phyloP scores from a whole-genome alignment of 37 sponge, comb jelly and placozoan genomes.

The Chondrosia reniformis region DNA sequence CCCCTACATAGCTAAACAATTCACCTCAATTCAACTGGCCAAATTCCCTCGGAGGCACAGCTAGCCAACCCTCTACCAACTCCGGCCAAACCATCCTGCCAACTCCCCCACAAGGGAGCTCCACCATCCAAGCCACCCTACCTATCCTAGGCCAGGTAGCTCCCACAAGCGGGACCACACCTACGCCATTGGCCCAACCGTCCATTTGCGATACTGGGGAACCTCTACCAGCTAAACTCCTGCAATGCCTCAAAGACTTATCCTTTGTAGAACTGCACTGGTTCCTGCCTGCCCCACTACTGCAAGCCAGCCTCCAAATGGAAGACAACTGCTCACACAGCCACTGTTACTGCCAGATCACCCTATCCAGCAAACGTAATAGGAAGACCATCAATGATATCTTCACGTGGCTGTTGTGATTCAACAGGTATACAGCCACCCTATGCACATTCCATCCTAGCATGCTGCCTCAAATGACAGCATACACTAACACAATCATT shows the following conservation, averaged over 20 bases:
- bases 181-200: too few species aligned
- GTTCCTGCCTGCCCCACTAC: conserved; percentile 19
- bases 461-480: neutral
- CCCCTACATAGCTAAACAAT: too few species aligned
- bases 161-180: too few species aligned
- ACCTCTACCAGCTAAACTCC: neutral
- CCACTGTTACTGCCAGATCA: neutral
- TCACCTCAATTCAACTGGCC: too few species aligned
- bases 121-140: too few species aligned
- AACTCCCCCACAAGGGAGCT: too few species aligned
- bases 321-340: neutral
- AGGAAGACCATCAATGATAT: neutral
- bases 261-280: neutral
- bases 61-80: too few species aligned
- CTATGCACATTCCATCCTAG: neutral
- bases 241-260: neutral
- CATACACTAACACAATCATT: conserved; percentile 9
- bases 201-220: conserved; percentile 7
- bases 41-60: too few species aligned
- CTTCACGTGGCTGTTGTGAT: neutral
- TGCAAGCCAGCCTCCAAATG: neutral
- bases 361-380: neutral
- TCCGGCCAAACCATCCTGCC: too few species aligned
- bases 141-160: too few species aligned
- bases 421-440: neutral